Evolutionary conservation across 2,888 invertebrate species (phyloP).

Genomic region (Apamea sordens): DNA sequence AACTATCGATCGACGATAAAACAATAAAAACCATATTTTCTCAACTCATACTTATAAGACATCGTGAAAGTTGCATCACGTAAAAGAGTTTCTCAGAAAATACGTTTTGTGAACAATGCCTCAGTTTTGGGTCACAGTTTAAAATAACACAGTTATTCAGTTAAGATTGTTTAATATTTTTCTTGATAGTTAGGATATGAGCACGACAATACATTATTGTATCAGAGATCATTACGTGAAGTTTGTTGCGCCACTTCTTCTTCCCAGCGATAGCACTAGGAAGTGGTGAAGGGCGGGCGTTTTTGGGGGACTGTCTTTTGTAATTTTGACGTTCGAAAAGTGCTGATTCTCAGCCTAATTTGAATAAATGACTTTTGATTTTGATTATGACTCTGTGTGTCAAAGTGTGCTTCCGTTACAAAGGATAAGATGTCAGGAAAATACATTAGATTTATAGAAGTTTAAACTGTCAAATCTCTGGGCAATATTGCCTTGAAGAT

Average conservation of each 20-base stretch:
- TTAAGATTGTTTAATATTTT: not conserved
- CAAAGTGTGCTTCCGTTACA: not conserved
- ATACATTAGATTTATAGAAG: not conserved
- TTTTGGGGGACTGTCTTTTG: no score
- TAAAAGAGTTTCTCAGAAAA: not conserved
- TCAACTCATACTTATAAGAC: not conserved
- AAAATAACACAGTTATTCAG: slow-evolving; percentile 3
- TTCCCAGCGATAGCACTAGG: no score
- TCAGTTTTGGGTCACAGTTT: not conserved
- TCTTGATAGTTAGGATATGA: not conserved
- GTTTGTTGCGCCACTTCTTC: no score
- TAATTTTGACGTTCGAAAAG: no score
- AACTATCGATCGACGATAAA: no score
- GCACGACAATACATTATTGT: not conserved
- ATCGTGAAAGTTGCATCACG: not conserved
- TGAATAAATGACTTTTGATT: no score
- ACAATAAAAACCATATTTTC: no score
- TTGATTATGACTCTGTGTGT: not conserved
- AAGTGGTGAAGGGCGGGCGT: no score
- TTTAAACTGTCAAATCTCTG: not conserved
- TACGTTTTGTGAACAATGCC: not conserved
- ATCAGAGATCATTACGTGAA: not conserved
- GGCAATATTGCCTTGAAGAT: not conserved
- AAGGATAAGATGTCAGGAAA: not conserved
- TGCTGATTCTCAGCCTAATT: no score